phyloP scores from a whole-genome alignment of 2,888 invertebrate species.

The Chloroclysta siterata region DNA sequence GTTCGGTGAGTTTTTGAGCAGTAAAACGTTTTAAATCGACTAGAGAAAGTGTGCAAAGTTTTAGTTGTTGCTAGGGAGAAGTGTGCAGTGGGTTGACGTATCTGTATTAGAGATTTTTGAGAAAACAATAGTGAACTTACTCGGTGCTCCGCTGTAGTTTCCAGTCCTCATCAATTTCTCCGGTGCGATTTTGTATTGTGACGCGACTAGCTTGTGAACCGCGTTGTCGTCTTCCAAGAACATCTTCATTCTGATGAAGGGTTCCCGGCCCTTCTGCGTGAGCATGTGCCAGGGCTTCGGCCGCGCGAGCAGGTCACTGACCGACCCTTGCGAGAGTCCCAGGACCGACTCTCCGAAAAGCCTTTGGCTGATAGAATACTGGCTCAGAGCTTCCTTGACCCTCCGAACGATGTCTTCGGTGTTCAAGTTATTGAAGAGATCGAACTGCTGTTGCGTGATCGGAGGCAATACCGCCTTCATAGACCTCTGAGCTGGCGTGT shows the following conservation, averaged over 20 bases:
- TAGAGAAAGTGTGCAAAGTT: slow-evolving; percentile 8
- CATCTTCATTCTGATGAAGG: slow-evolving; percentile 99
- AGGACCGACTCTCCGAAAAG: slow-evolving; percentile 99
- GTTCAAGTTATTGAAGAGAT: slow-evolving; percentile 98
- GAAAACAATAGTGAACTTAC: slow-evolving; percentile 82
- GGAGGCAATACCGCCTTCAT: slow-evolving; percentile 98
- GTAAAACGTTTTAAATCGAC: neutral
- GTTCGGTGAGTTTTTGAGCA: slow-evolving; percentile 6
- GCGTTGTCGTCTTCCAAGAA: slow-evolving; percentile 98
- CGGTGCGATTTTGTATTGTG: slow-evolving; percentile 98
- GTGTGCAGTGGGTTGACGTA: slow-evolving; percentile 1
- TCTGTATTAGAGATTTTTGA: slow-evolving; percentile 4
- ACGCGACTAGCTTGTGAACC: slow-evolving; percentile 97
- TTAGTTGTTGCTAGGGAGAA: neutral
- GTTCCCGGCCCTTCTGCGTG: slow-evolving; percentile 98
- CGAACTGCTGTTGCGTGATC: slow-evolving; percentile 99
- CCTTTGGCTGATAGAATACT: slow-evolving; percentile 98
- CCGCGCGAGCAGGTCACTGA: slow-evolving; percentile 97
- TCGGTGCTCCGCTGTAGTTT: slow-evolving; percentile 93
- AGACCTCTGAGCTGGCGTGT: slow-evolving; percentile 93
- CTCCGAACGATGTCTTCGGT: slow-evolving; percentile 99
- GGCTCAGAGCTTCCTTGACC: slow-evolving; percentile 97
- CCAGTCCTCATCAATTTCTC: slow-evolving; percentile 98
- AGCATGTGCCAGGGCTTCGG: slow-evolving; percentile 99
- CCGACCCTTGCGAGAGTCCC: slow-evolving; percentile 97